Percentiles rank a stretch among this genome's conserved stretches.
These are phyloP conservation scores for Phycodurus eques DNA, from an alignment of 2,113 vertebrate species.

Conservation along the genomic window DNA sequence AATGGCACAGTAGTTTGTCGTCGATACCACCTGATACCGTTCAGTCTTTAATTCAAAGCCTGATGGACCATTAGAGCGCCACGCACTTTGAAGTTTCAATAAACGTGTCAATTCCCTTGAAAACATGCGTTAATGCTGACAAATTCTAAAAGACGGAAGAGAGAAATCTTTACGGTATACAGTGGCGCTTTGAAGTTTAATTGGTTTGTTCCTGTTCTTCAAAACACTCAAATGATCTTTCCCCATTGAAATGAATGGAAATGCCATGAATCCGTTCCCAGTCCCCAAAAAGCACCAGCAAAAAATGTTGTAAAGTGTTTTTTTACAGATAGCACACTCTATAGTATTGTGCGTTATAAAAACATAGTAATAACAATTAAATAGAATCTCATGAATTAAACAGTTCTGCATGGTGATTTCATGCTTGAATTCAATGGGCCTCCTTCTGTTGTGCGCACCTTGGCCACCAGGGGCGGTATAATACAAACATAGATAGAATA, in stretches of 20 bases:
- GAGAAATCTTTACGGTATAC: neutral
- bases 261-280: neutral
- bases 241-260: neutral
- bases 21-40: neutral
- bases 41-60: neutral
- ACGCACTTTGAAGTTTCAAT: neutral
- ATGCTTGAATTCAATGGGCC: no score
- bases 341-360: neutral
- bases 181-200: neutral
- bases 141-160: neutral
- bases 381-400: no score
- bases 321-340: no score
- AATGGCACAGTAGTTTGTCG: neutral
- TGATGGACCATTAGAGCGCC: neutral
- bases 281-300: no score
- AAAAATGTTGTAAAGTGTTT: no score
- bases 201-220: neutral
- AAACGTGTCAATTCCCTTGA: neutral
- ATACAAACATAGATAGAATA: neutral
- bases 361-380: no score
- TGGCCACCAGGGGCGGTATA: neutral
- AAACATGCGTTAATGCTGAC: neutral
- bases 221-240: neutral
- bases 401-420: no score
- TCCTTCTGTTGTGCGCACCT: neutral